Evolutionary conservation across 2,888 invertebrate species (phyloP), one percentile per base, ranked within the genome.

Genomic region (Nomada goodeniana): DNA sequence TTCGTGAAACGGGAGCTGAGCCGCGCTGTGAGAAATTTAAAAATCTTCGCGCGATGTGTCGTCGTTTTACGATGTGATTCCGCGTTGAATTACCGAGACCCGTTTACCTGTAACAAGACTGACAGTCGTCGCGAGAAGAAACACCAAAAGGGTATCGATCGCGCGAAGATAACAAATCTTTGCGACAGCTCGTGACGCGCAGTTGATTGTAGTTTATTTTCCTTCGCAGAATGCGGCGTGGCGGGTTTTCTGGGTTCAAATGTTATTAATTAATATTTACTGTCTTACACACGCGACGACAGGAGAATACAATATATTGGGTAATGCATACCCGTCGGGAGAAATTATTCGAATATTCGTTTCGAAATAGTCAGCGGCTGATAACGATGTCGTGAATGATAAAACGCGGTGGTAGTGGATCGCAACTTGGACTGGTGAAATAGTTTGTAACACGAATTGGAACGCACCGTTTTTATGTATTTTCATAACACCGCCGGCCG

Each of bases 21-120:
- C 20, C n/a, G n/a, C 20, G 1, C 42, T 50, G 9, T 63, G 29
- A 60, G 77, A 65, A 65, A 55, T 71, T 50, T 13, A n/a, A 57
- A 53, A 63, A 68, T 76, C 20, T 18, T 47, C 20, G 18, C 29
- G 0, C 57, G 4, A 13, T 29, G 20, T 18, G 52, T 47, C 23
- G 47, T 13, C 47, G 4, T 47, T 78, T 65, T 60, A 71, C 70
- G 65, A 50, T 10, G 3, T 13, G 11, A 13, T 47, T 26, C 26
- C 26, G 9, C 53, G 18, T 3, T 18, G 53, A 44, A 75, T 68
- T 29, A 57, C 50, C 5, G 18, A 3, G 18, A 20, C 42, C 47
- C 36, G 55, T 65, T 65, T 36, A 20, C 65, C 53, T 77, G 53
- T 61, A 61, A 71, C 55, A 61, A 65, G 50, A 42, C 53, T 15